A percentile compares a stretch with the other conserved stretches of the same genome.
These are phyloP conservation scores for Ypsolopha scabrella DNA, from an alignment of 2,888 invertebrate species.

Conservation along the genomic window DNA sequence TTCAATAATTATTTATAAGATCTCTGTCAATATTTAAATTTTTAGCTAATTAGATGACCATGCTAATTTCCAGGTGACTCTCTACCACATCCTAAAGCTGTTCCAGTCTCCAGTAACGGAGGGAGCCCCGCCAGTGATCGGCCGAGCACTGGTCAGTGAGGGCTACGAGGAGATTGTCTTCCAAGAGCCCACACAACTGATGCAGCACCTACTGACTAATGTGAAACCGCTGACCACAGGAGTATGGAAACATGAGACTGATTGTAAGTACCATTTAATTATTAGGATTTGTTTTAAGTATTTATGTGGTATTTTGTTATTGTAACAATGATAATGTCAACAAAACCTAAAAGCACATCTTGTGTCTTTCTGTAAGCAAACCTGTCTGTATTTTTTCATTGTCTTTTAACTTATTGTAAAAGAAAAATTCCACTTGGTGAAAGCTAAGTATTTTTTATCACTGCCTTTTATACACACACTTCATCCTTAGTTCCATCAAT, in stretches of 20 bases:
- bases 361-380: no score
- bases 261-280: conserved; percentile 76
- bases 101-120: conserved; percentile 83
- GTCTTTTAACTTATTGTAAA: no score
- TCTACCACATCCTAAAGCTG: conserved; percentile 94
- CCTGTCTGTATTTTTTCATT: no score
- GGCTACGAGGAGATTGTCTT: conserved; percentile 97
- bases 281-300: not conserved
- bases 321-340: no score
- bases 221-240: conserved; percentile 81
- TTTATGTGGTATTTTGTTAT: no score
- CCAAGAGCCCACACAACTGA: conserved; percentile 89
- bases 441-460: no score
- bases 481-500: no score
- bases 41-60: no score
- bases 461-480: no score
- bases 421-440: no score
- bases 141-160: conserved; percentile 86
- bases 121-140: conserved; percentile 45
- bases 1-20: no score
- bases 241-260: conserved; percentile 86
- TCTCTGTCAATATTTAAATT: not conserved
- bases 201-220: conserved; percentile 88
- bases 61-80: conserved; percentile 81
- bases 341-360: no score